Evolutionary conservation across 2,113 vertebrate species (phyloP).

Genomic region (Hipposideros armiger): DNA sequence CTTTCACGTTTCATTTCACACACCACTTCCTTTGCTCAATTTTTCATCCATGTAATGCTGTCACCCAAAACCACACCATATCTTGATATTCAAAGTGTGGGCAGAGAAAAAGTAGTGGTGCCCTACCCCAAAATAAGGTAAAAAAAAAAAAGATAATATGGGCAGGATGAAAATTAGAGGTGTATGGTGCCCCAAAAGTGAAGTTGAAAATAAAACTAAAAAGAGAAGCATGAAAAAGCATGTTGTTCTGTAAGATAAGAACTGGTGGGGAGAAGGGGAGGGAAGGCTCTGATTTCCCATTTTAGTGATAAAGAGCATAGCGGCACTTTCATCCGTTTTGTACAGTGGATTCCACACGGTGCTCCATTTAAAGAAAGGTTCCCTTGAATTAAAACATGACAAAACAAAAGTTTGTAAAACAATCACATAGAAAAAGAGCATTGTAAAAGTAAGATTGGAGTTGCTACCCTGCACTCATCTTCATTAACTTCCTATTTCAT

Average conservation of each 20-base stretch:
- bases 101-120: not conserved
- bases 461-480: not conserved
- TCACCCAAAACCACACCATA: not conserved
- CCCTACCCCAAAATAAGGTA: not conserved
- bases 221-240: not conserved
- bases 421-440: not conserved
- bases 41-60: not conserved
- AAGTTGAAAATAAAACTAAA: not conserved
- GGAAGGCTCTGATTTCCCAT: not conserved
- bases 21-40: not conserved
- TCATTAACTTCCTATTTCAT: not conserved
- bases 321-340: not conserved
- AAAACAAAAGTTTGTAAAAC: not conserved
- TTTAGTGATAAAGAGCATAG: not conserved
- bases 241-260: not conserved
- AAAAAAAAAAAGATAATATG: not conserved
- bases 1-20: not conserved
- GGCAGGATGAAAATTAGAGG: not conserved
- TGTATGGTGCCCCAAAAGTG: not conserved
- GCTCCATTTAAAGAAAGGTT: not conserved
- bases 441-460: not conserved
- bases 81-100: not conserved
- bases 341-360: fast-evolving
- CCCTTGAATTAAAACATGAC: not conserved
- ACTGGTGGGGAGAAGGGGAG: too few relatives aligned